phyloP scores from a whole-genome alignment of 2,888 invertebrate species.

The Eupeodes latifasciatus region DNA sequence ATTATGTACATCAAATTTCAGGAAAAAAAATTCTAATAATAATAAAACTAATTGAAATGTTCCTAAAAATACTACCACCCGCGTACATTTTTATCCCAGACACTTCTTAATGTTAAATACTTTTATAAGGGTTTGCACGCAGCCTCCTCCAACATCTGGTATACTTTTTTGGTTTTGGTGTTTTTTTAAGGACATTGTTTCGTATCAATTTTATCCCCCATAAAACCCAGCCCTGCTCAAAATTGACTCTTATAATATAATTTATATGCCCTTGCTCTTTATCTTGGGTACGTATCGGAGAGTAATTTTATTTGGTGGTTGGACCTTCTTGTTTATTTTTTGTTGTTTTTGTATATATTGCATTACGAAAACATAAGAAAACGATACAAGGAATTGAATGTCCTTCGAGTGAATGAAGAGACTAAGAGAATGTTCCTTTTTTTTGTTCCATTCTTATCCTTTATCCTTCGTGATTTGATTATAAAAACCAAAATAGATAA shows the following conservation, averaged over 20 bases:
- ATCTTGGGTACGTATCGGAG: not conserved
- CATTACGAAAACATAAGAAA: slow-evolving; percentile 13
- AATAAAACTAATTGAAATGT: slow-evolving; percentile 35
- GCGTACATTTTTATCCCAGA: not conserved
- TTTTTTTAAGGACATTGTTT: slow-evolving; percentile 55
- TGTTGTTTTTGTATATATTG: too few species aligned
- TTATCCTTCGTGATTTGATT: slow-evolving; percentile 28
- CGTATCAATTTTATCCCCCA: slow-evolving; percentile 66
- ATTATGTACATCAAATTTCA: not conserved
- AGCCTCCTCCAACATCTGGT: slow-evolving; percentile 53
- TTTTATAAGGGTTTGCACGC: not conserved
- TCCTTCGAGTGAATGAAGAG: not conserved
- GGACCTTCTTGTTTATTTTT: slow-evolving; percentile 2
- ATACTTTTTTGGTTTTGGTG: slow-evolving; percentile 4
- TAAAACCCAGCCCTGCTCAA: slow-evolving; percentile 38
- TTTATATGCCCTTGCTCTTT: not conserved
- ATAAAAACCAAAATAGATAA: not conserved
- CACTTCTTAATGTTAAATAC: not conserved
- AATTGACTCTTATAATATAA: slow-evolving; percentile 47
- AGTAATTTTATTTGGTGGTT: slow-evolving; percentile 6
- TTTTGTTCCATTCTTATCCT: not conserved
- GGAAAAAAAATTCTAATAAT: not conserved
- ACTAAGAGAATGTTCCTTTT: not conserved
- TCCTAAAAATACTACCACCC: slow-evolving; percentile 16
- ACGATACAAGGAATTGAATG: slow-evolving; percentile 25